These are phyloP conservation scores for Heliconius cydno DNA, from an alignment of 2,888 invertebrate genomes.

Conservation along the genomic window DNA sequence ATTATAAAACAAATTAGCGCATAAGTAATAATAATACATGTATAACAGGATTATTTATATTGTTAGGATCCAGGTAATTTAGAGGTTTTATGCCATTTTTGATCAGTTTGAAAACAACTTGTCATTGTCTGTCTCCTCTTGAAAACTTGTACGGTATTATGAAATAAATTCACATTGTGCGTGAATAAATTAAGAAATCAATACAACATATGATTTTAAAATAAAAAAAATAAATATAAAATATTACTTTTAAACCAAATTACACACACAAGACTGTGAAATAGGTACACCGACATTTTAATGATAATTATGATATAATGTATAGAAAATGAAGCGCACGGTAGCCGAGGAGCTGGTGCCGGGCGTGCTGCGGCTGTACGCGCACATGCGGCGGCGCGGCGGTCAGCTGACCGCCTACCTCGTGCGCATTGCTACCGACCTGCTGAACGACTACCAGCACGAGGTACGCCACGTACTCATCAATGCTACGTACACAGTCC, in stretches of 20 bases:
- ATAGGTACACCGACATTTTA: not conserved
- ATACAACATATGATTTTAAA: not conserved
- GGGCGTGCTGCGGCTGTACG: slow-evolving; percentile 85
- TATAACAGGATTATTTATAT: not conserved
- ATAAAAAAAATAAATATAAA: not conserved
- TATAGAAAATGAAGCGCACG: slow-evolving; percentile 84
- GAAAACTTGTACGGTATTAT: no score
- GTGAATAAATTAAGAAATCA: no score
- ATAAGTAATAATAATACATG: not conserved
- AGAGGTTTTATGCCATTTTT: not conserved
- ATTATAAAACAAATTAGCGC: not conserved
- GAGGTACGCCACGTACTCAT: slow-evolving; percentile 62
- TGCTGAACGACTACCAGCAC: slow-evolving; percentile 76
- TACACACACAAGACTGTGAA: not conserved
- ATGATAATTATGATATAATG: not conserved
- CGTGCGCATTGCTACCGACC: slow-evolving; percentile 76
- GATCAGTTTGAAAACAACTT: not conserved
- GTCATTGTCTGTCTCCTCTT: not conserved
- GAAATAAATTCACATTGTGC: not conserved
- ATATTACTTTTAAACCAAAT: not conserved
- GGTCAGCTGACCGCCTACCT: slow-evolving; percentile 76
- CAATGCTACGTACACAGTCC: no score
- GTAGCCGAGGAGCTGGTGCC: slow-evolving; percentile 87
- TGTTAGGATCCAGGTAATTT: not conserved
- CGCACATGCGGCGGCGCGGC: slow-evolving; percentile 76